Evolutionary conservation across 2,888 invertebrate species (phyloP), one percentile per base, ranked within the genome.

Genomic region (Watsonalla cultraria): DNA sequence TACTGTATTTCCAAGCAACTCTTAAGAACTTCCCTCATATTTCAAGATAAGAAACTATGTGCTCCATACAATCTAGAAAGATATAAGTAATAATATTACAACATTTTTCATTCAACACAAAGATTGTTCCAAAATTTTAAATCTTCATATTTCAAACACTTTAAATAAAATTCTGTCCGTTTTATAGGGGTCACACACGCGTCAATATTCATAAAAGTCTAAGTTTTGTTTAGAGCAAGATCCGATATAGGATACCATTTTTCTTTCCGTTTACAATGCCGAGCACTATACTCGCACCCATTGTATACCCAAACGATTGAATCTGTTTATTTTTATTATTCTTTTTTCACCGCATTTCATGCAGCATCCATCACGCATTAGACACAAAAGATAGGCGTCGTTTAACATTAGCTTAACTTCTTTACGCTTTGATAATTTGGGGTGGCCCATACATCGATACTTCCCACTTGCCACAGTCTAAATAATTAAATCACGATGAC

Each of bases 401-500:
- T 84, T 87, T 86, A 84, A 86, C 87, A 88, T 89, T 88, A 86
- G 84, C 83, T 86, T 88, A 88, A 90, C 89, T 90, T 89, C 88
- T 88, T 89, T 87, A 90, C 89, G 90, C 79, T 90, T 90, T 90
- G 80, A 90, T 89, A 82, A 73, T 76, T 76, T 76, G 76, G 82
- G 82, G 84, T 71, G 79, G 63, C 63, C 62, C 78, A 69, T 70
- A 62, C 57, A 65, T 58, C 58, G 62, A 67, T 60, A 54, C 42
- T 52, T 57, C 62, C 53, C 58, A 56, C 56, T 34, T 9, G 59
- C 64, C 75, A 78, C 72, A 79, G 78, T 59, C 67, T 75, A 80
- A 75, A 78, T 76, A 79, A 77, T 76, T 77, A 66, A 74, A 70
- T 73, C 68, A 72, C 61, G 59, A 65, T 66, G 69, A 70, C 74